phyloP scores from a whole-genome alignment of 2,888 invertebrate genomes.

The Macroteleia sp. region DNA sequence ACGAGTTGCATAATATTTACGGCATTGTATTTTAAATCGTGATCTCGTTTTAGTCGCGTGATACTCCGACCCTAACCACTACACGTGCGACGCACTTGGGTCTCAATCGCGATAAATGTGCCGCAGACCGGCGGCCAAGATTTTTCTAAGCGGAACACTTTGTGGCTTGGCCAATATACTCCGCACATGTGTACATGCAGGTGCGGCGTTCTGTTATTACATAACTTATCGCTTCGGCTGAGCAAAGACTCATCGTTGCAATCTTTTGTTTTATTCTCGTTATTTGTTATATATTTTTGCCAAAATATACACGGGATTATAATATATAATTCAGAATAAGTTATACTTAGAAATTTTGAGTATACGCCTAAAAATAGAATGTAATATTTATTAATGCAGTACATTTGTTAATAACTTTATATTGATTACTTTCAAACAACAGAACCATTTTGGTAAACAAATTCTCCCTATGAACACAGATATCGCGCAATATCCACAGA shows the following conservation, averaged over 20 bases:
- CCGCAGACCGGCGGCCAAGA: conserved; percentile 75
- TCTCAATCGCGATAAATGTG: conserved; percentile 61
- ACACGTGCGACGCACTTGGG: conserved; percentile 64
- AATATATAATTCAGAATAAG: conserved; percentile 14
- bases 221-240: conserved; percentile 68
- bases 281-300: conserved; percentile 46
- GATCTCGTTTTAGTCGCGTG: conserved; percentile 53
- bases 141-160: conserved; percentile 72
- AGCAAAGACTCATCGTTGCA: conserved; percentile 65
- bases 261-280: conserved; percentile 57
- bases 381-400: too few relatives aligned
- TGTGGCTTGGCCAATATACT: conserved; percentile 78
- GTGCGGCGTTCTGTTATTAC: conserved; percentile 70
- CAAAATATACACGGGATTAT: conserved; percentile 26
- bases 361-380: too few relatives aligned
- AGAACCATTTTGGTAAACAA: too few relatives aligned
- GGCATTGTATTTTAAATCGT: conserved; percentile 46
- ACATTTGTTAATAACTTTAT: too few relatives aligned
- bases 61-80: conserved; percentile 64
- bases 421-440: too few relatives aligned
- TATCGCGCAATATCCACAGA: too few relatives aligned
- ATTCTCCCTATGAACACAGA: too few relatives aligned
- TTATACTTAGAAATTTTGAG: too few relatives aligned
- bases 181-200: conserved; percentile 74
- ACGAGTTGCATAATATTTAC: conserved; percentile 55